phyloP scores from a whole-genome alignment of 35 echinoderm and acorn worm species.

The Stichopus chloronotus region DNA sequence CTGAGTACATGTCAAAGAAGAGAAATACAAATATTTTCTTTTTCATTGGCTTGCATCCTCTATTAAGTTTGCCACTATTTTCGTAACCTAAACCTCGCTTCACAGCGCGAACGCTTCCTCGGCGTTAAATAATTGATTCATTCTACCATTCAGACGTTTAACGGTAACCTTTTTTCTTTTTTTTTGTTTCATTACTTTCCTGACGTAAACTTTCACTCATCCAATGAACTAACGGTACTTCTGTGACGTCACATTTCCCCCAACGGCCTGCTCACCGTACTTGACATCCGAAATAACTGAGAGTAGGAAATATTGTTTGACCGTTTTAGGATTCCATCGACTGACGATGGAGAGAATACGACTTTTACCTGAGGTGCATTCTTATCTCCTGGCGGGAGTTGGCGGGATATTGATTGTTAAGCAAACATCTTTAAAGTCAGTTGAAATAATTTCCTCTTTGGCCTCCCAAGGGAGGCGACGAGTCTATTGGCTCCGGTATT shows the following conservation, averaged over 20 bases:
- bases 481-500: slow-evolving; percentile 4
- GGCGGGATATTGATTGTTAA: not conserved
- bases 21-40: no score
- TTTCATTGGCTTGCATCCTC: no score
- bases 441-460: slow-evolving; percentile 12
- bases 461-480: slow-evolving; percentile 6
- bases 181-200: not conserved
- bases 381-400: not conserved
- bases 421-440: slow-evolving; percentile 20
- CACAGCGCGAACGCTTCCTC: no score
- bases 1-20: no score
- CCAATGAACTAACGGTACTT: not conserved
- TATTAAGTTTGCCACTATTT: no score
- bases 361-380: not conserved
- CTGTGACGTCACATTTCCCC: not conserved
- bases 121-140: no score
- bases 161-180: no score
- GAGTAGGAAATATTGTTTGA: not conserved
- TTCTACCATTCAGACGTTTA: no score
- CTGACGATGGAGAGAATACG: not conserved
- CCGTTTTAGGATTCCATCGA: not conserved
- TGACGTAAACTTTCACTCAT: not conserved
- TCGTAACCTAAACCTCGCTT: no score
- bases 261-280: not conserved
- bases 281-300: not conserved